These are phyloP conservation scores for Varanus komodoensis DNA, from an alignment of 2,113 vertebrate genomes.

Conservation along the genomic window DNA sequence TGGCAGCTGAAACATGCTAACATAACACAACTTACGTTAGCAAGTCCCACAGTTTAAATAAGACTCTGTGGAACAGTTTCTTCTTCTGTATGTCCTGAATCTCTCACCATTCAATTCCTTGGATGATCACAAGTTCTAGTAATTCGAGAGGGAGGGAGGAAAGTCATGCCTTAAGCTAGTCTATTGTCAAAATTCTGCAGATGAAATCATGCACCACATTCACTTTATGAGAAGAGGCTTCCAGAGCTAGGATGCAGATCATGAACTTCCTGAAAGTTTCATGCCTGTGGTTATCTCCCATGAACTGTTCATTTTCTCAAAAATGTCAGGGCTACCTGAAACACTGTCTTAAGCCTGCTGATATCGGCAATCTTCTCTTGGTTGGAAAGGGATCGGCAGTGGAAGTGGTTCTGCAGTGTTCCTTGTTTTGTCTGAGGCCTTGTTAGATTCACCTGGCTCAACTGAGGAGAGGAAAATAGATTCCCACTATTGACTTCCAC, in stretches of 20 bases:
- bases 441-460: background rate
- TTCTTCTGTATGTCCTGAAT: background rate
- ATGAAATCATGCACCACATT: background rate
- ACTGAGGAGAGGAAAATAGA: background rate
- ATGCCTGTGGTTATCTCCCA: background rate
- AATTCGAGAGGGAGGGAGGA: background rate
- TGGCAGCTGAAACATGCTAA: background rate
- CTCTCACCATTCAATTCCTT: background rate
- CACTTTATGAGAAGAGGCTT: background rate
- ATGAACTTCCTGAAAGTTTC: background rate
- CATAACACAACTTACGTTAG: background rate
- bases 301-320: background rate
- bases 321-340: background rate
- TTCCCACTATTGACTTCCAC: background rate
- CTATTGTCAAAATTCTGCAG: background rate
- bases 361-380: background rate
- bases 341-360: background rate
- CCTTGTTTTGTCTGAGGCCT: background rate
- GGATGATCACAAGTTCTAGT: background rate
- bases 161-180: background rate
- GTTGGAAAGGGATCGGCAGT: background rate
- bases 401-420: background rate
- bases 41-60: background rate
- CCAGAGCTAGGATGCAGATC: background rate
- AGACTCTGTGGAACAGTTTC: background rate